Evolutionary conservation across 1,140 invertebrate species (phyloP).

Genomic region (Rhizoglyphus robini): DNA sequence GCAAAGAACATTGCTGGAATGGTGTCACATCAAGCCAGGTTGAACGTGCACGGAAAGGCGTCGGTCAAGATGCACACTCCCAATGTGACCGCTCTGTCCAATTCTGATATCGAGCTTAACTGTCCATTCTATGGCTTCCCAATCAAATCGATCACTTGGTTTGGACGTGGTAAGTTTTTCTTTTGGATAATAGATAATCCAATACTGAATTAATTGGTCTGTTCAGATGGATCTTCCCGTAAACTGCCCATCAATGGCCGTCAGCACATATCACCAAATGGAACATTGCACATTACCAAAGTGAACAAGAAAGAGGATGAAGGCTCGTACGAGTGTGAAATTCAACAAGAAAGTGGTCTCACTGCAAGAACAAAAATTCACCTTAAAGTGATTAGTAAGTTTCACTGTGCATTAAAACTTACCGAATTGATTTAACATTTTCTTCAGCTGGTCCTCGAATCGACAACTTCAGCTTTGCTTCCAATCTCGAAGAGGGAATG

Average conservation of each 20-base stretch:
- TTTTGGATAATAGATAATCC: conserved; percentile 5
- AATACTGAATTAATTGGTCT: conserved; percentile 2
- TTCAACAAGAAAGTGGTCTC: conserved; percentile 22
- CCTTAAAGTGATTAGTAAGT: conserved; percentile 23
- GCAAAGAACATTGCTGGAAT: conserved; percentile 63
- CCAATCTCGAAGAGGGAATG: conserved; percentile 45
- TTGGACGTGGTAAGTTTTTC: conserved; percentile 19
- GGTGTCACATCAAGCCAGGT: conserved; percentile 54
- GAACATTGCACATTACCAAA: conserved; percentile 49
- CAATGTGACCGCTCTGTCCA: conserved; percentile 35
- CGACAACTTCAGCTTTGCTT: conserved; percentile 44
- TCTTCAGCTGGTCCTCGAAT: conserved; percentile 45
- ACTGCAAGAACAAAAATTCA: neutral
- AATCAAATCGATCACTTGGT: conserved; percentile 30
- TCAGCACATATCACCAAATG: conserved; percentile 43
- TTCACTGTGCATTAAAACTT: neutral
- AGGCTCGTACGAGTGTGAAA: conserved; percentile 40
- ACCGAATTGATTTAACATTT: neutral
- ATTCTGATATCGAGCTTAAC: conserved; percentile 25
- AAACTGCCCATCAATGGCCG: conserved; percentile 36
- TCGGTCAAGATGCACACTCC: conserved; percentile 33
- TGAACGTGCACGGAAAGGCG: conserved; percentile 57
- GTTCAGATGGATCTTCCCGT: conserved; percentile 49
- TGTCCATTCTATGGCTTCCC: conserved; percentile 40
- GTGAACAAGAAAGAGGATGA: conserved; percentile 40